Evolutionary conservation across 2,797 vertebrate species (phyloP), one percentile per base, ranked within the genome.

Genomic region (Gymnoscopelus braueri): DNA sequence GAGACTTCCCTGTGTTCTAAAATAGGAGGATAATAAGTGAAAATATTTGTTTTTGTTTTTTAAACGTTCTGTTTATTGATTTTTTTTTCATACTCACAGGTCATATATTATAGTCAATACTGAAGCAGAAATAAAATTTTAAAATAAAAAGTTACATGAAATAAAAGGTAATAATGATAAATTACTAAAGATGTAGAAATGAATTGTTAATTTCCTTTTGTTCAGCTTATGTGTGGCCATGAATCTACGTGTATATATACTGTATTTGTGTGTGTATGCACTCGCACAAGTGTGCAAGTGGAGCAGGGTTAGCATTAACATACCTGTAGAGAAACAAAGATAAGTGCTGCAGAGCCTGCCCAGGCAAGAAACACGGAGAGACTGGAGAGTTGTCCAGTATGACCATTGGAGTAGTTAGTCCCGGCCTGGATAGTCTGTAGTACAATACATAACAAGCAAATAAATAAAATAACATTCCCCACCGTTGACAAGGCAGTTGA

Each of bases 331-430:
- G 94, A 95, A 15, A 91, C 85, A 63, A 94, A 94, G 60, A 89
- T 72, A 0, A 87, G 81, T 1, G 94, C 90, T 62, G 96, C 60
- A 23, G 95, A 95, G 0, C 94, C 95, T 0, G 83, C 81, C 15
- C 94, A 93, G 0, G 91, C 82, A 60, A 97, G 80, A 0, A 93
- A 78, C 64, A 94, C 82, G 0, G 95, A 95, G 65, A 94, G 10
- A 0, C 87, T 84, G 0, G 96, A 96, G 0, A 96, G 92, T 54
- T 96, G 95, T 0, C 96, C 96, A 0, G 95, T 95, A 90, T 93
- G 91, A 0, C 94, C 90, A 0, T 89, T 94, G 7, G 0, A 66
- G 70, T 93, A 90, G 90, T 96, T 97, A 5, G 91, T 89, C 63
- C 80, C 44, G 6, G 85, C 92, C 83, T 97, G 96, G 13, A 95